These are phyloP conservation scores for Catostomus latipinnis DNA, from an alignment of 2,797 vertebrate species.

Conservation along the genomic window DNA sequence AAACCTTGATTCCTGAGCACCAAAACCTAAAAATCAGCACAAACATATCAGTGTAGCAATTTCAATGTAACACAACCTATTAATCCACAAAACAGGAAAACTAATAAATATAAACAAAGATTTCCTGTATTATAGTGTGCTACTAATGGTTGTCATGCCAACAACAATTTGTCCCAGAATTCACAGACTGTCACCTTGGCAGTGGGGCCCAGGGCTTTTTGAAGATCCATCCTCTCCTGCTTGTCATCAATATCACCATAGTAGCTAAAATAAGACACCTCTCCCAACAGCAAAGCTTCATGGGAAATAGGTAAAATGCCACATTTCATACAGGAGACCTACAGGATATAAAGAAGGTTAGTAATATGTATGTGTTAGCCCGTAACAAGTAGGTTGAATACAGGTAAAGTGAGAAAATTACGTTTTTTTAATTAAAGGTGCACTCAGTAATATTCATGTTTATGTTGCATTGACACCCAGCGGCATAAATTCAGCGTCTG, in stretches of 20 bases:
- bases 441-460: too few relatives aligned
- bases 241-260: slow-evolving; percentile 92
- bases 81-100: slow-evolving; percentile 2
- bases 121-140: background rate
- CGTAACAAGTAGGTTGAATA: background rate
- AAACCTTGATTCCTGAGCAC: slow-evolving; percentile 95
- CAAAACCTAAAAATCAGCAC: slow-evolving; percentile 81
- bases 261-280: slow-evolving; percentile 91
- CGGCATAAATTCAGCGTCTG: too few relatives aligned
- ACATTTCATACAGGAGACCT: slow-evolving; percentile 99
- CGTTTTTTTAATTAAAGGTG: too few relatives aligned
- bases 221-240: slow-evolving; percentile 93
- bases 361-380: slow-evolving; percentile 67
- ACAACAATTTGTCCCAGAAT: slow-evolving; percentile 35
- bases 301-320: slow-evolving; percentile 97
- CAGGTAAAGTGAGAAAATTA: too few relatives aligned
- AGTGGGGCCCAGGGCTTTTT: slow-evolving; percentile 93
- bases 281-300: slow-evolving; percentile 94
- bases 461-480: too few relatives aligned
- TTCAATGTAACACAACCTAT: background rate
- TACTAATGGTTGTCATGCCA: slow-evolving; percentile 61
- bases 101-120: background rate
- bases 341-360: slow-evolving; percentile 65
- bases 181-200: slow-evolving; percentile 86
- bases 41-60: background rate